A percentile compares a stretch with the other conserved stretches of the same genome.
Conservation (phyloP, 2,888 invertebrate species). For the Oscheius sp. region DNA sequence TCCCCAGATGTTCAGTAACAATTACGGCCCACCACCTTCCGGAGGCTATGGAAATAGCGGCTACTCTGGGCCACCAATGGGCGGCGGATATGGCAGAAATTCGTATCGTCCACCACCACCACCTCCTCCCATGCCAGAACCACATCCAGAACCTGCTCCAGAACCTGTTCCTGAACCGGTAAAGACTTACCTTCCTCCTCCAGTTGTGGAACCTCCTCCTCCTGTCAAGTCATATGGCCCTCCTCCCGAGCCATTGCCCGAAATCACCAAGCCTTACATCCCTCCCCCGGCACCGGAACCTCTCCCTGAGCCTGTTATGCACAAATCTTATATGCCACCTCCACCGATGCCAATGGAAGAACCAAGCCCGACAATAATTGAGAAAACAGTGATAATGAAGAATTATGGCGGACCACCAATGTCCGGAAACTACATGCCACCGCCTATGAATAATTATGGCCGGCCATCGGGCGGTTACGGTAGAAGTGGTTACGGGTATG, state of each 20-base stretch:
- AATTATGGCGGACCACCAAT: not conserved
- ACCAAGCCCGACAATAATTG: no score
- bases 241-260: not conserved
- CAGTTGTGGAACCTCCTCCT: slow-evolving; percentile 31
- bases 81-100: not conserved
- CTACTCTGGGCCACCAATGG: slow-evolving; percentile 3
- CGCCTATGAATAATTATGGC: not conserved
- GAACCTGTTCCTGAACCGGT: slow-evolving; percentile 44
- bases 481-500: slow-evolving; percentile 18
- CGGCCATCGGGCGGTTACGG: slow-evolving; percentile 1
- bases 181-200: slow-evolving; percentile 31
- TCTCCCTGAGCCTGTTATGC: no score
- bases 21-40: not conserved
- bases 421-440: not conserved
- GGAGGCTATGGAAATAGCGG: slow-evolving; percentile 17
- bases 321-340: not conserved
- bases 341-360: not conserved
- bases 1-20: slow-evolving; percentile 5
- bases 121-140: slow-evolving; percentile 44
- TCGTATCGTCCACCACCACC: slow-evolving; percentile 6
- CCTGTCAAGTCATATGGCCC: slow-evolving; percentile 5
- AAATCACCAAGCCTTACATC: not conserved
- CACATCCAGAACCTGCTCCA: slow-evolving; percentile 43
- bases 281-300: not conserved
- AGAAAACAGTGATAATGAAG: no score